phyloP scores from a whole-genome alignment of 2,113 vertebrate genomes.

The Hydrochoerus hydrochaeris region DNA sequence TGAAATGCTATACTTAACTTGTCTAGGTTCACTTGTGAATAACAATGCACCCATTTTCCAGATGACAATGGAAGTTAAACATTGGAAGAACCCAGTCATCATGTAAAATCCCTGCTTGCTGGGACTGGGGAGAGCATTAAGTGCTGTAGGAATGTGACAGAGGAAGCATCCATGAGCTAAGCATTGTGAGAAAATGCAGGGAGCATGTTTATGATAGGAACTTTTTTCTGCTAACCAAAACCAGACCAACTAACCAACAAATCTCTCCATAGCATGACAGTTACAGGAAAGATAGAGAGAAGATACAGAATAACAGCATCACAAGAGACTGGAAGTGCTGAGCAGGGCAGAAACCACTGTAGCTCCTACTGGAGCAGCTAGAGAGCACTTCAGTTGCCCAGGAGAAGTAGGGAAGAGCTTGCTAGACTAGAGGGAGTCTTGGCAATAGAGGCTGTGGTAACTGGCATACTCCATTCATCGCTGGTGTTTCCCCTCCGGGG shows the following conservation, averaged over 20 bases:
- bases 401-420: neutral
- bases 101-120: neutral
- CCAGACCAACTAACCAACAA: neutral
- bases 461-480: neutral
- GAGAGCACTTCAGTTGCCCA: neutral
- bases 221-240: neutral
- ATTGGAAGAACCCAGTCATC: neutral
- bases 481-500: neutral
- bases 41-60: neutral
- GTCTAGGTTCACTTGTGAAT: neutral
- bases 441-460: neutral
- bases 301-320: neutral
- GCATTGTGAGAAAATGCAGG: neutral
- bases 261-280: neutral
- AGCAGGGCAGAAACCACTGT: neutral
- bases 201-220: neutral
- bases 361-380: neutral
- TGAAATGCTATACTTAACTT: neutral
- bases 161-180: neutral
- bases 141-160: no score
- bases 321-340: neutral
- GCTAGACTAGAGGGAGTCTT: neutral
- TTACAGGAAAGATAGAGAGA: neutral
- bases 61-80: neutral
- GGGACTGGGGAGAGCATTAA: neutral